Base-by-base conservation (phyloP, 2,888 invertebrate genomes). In the Euzetes globulus region DNA sequence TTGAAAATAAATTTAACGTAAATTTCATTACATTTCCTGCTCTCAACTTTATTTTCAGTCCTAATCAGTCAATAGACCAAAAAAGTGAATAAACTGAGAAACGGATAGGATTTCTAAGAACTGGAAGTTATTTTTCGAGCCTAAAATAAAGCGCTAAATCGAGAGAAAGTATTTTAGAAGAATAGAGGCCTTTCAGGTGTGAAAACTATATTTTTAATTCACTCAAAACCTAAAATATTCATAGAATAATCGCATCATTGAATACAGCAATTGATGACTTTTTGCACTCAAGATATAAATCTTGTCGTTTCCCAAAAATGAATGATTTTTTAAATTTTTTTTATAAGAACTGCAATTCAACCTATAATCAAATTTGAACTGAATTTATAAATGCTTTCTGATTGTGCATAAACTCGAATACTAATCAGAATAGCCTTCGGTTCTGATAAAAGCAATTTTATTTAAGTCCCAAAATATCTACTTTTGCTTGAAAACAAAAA, bases 31-130 rank as follows among this genome's bases (percentile, higher is more conserved):
- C 55, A 25, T 55, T 55, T 55, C 55, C 55, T 55, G 13, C n/a
- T 25, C 55, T 55, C 22, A 25, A 47, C 47, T 47, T 13, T 47
- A 50, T 50, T 50, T 50, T 50, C 6, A n/a, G 50, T 50, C 19
- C n/a, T 5, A 50, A 50, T 50, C 50, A 58, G 15, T 22, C 27
- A 58, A 58, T 13, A 58, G 13, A 58, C 27, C 3, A 25, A 25
- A 55, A 22, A 55, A 17, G 55, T 55, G 55, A 55, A 55, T 55
- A 55, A 55, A 55, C 55, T 55, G 55, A 55, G 50, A 50, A 7
- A 50, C n/a, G 50, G 50, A 50, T 50, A 50, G n/a, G 6, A 17
- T 50, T 19, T 50, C 17, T 5, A n/a, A 50, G n/a, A 50, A 50
- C 19, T 50, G 2, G 7, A 47, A 41, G 7, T 13, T 47, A 17